Evolutionary conservation across 1,140 invertebrate genomes (phyloP).

Genomic region (Macrocentrus cingulum): DNA sequence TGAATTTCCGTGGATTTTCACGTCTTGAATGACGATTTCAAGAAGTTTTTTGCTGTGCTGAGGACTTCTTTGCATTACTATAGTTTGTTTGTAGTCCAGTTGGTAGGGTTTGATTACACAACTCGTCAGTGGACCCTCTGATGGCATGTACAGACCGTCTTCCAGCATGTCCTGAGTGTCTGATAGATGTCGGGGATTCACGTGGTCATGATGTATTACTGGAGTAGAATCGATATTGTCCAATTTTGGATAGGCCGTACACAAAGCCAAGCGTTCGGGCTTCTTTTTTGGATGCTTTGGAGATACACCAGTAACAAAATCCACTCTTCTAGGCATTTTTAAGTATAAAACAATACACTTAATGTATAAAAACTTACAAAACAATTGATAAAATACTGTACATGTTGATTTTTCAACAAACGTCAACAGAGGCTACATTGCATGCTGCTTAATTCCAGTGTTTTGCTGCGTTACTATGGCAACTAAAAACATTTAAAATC

Average conservation of each 20-base stretch:
- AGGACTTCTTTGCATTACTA: constrained; percentile 30
- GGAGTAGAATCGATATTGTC: constrained; percentile 27
- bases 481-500: too few species aligned
- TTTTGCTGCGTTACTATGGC: too few species aligned
- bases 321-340: constrained; percentile 2
- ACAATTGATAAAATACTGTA: too few species aligned
- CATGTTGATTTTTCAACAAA: too few species aligned
- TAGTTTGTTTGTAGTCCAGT: constrained; percentile 27
- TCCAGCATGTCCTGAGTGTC: constrained; percentile 24
- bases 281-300: constrained; percentile 17
- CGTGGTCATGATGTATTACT: constrained; percentile 30
- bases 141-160: constrained; percentile 45
- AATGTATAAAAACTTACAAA: too few species aligned
- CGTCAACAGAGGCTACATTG: too few species aligned
- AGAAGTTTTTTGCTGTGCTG: constrained; percentile 39
- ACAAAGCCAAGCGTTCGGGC: constrained; percentile 33
- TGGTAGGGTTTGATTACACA: constrained; percentile 42
- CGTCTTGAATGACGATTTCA: constrained; percentile 48
- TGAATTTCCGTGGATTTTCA: constrained; percentile 33
- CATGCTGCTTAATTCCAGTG: too few species aligned
- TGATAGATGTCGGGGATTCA: constrained; percentile 4
- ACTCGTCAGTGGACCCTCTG: constrained; percentile 39
- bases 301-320: constrained; percentile 33
- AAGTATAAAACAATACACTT: too few species aligned
- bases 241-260: constrained; percentile 35